Base-by-base conservation (phyloP, 2,888 invertebrate species). In the Molanna angustata region DNA sequence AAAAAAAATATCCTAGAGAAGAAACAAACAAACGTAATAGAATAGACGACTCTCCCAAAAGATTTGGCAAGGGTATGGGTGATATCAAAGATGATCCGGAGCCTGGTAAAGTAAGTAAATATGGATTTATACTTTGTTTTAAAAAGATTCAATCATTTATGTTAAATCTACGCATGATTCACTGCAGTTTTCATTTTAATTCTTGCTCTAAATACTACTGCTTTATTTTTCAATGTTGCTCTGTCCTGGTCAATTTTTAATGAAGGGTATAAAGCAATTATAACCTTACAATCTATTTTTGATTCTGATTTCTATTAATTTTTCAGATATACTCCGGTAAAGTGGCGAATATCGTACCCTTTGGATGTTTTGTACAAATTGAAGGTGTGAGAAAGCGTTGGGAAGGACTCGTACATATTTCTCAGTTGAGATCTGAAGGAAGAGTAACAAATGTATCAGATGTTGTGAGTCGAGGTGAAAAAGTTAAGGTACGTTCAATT, bases 331-430 rank as follows among this genome's bases (percentile, higher is more conserved):
- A 96, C 67, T 82, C 82, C 58, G 99, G 96, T 0, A 89, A 92
- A 70, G 94, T 99, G 0, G 92, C 94, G 1, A 97, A 94, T 64
- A 90, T 97, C 60, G 94, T 96, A 47, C 88, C 91, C n/a, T 99
- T 98, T 72, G 99, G 99, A 1, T 97, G 97, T 68, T 99, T 99
- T 70, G 94, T 97, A 0, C 94, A 96, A 71, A 76, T 99, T 17
- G 94, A 96, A 65, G 95, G 96, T 0, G 75, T 99, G 42, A 81
- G 85, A 43, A 87, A 90, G 61, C 81, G 89, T 37, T 92, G 92
- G 85, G 99, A 99, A 69, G 99, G 99, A 0, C 76, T 99, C 0
- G 96, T 97, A 1, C 99, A 99, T 67, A 97, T 99, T 63, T 98
- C 98, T 1, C 91, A 96, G 70, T 72, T 97, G 31, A 76, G 96